Percentiles rank a stretch among this genome's conserved stretches.
These are phyloP conservation scores for Clarias fuscus DNA, from an alignment of 2,797 vertebrate species.

Conservation along the genomic window DNA sequence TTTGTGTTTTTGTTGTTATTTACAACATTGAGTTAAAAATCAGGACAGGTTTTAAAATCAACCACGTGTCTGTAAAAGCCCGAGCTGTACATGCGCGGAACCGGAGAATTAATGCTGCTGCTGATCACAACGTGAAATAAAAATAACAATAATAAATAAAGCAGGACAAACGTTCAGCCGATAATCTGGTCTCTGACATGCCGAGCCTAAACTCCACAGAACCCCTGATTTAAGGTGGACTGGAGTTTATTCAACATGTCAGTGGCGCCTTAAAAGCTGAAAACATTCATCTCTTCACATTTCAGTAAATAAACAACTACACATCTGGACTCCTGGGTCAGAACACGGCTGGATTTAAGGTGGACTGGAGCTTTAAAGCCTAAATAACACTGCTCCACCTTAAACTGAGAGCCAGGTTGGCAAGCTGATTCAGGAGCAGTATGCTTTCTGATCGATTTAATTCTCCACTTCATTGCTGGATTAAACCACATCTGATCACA, in stretches of 20 bases:
- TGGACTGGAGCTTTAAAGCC: neutral
- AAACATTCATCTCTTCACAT: neutral
- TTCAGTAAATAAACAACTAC: neutral
- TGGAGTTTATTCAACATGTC: neutral
- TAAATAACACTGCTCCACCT: neutral
- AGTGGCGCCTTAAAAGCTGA: neutral
- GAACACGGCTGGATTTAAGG: neutral
- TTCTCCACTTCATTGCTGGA: neutral
- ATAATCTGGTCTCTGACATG: neutral
- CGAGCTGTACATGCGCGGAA: constrained; percentile 42
- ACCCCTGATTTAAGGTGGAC: neutral
- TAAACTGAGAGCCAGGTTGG: neutral
- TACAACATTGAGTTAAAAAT: constrained; percentile 58
- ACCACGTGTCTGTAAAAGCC: constrained; percentile 41
- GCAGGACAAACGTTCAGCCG: neutral
- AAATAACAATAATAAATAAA: neutral
- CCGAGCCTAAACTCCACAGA: neutral
- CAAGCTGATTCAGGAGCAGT: neutral
- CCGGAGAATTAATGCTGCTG: neutral
- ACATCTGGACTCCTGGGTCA: neutral
- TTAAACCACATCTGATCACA: neutral
- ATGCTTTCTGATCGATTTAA: neutral
- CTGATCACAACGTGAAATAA: neutral
- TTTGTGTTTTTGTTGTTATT: constrained; percentile 59
- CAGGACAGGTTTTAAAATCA: constrained; percentile 43